Conservation (phyloP, 2,888 invertebrate genomes). For the Clepsis dumicolana region DNA sequence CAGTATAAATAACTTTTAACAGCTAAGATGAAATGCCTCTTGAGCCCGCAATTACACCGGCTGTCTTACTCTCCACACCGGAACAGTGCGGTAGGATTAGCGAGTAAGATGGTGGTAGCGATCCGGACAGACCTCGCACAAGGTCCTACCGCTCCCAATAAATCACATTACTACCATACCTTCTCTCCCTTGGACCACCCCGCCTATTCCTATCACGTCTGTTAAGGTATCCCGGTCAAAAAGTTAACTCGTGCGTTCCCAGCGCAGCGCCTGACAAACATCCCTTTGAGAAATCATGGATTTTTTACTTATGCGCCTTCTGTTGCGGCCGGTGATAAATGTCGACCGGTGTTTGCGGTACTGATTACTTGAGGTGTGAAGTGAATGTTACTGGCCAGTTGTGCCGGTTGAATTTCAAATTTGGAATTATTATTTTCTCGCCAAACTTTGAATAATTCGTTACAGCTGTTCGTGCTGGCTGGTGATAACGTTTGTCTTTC, state of each 20-base stretch:
- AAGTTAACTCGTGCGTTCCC: constrained; percentile 45
- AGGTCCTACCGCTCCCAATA: not conserved
- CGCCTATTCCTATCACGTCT: constrained; percentile 43
- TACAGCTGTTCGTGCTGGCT: too few relatives aligned
- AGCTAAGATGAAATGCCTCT: too few relatives aligned
- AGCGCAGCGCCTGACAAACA: constrained; percentile 41
- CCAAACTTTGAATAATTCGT: too few relatives aligned
- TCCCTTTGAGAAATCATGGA: constrained; percentile 46
- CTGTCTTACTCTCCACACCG: too few relatives aligned
- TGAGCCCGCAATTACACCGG: too few relatives aligned
- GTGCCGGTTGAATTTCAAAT: constrained; percentile 6
- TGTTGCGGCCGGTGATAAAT: constrained; percentile 41
- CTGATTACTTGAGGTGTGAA: constrained; percentile 24
- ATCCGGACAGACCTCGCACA: too few relatives aligned
- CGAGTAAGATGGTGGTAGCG: too few relatives aligned
- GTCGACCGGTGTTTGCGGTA: constrained; percentile 22
- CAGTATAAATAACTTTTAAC: too few relatives aligned
- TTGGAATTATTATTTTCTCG: not conserved
- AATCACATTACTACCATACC: not conserved
- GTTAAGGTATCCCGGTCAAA: constrained; percentile 46
- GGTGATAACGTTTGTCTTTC: constrained; percentile 7
- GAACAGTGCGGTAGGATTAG: too few relatives aligned
- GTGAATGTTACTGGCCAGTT: constrained; percentile 10
- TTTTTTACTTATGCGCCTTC: constrained; percentile 43
- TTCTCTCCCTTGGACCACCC: constrained; percentile 21